Conservation (phyloP, 2,888 invertebrate genomes). For the Lithodes maja region DNA sequence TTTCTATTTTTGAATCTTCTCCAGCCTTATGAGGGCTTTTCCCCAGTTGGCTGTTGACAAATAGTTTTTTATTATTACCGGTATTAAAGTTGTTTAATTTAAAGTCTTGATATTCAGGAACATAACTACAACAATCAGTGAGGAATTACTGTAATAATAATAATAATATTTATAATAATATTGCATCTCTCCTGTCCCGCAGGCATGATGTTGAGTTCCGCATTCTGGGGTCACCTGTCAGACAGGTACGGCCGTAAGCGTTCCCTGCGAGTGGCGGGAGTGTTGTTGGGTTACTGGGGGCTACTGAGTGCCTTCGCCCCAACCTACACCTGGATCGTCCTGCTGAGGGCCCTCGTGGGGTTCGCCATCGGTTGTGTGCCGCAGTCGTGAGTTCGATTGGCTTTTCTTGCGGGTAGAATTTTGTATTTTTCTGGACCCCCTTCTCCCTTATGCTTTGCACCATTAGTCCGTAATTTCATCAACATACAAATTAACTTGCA, state of each 20-base stretch:
- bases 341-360: constrained; percentile 93
- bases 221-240: constrained; percentile 96
- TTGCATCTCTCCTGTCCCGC: not conserved
- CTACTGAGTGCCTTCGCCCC: constrained; percentile 92
- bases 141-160: too few species aligned
- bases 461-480: too few species aligned
- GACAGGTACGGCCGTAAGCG: constrained; percentile 90
- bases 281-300: constrained; percentile 92
- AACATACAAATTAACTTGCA: too few species aligned
- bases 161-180: too few species aligned
- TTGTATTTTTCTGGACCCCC: not conserved
- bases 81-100: too few species aligned
- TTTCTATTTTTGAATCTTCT: too few species aligned
- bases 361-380: constrained; percentile 98
- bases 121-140: too few species aligned
- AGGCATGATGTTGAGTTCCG: constrained; percentile 97
- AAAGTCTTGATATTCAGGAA: too few species aligned
- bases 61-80: too few species aligned
- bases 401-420: not conserved
- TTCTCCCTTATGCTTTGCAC: not conserved
- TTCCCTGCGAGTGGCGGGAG: constrained; percentile 93
- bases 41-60: too few species aligned
- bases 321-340: constrained; percentile 91
- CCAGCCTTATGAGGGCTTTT: too few species aligned
- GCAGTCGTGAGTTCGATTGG: constrained; percentile 86